phyloP scores from a whole-genome alignment of 2,888 invertebrate species.

The Nephrotoma guestfalica region DNA sequence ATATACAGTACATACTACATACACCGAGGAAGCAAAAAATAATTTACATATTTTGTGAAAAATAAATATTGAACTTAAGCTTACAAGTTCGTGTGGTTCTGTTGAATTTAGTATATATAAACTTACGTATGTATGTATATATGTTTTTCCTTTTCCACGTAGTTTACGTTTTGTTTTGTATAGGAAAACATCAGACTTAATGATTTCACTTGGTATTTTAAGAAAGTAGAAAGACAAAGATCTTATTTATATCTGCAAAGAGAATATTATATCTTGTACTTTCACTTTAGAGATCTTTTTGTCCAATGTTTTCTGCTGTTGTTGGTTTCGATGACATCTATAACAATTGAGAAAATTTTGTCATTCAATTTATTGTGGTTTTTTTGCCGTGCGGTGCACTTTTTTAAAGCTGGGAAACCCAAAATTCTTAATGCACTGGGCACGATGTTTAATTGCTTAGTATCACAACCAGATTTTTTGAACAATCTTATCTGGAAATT shows the following conservation, averaged over 20 bases:
- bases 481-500: too few relatives aligned
- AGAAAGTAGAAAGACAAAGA: not conserved
- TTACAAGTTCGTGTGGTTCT: not conserved
- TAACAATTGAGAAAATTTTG: not conserved
- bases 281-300: not conserved
- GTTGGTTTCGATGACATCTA: not conserved
- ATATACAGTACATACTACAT: not conserved
- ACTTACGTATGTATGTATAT: not conserved
- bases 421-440: too few relatives aligned
- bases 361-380: not conserved
- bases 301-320: not conserved
- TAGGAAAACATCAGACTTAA: not conserved
- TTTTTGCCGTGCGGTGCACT: too few relatives aligned
- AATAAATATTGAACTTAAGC: not conserved
- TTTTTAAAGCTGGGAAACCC: too few relatives aligned
- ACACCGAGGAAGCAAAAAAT: not conserved
- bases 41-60: not conserved
- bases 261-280: not conserved
- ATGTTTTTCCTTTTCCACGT: not conserved
- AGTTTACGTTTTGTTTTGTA: not conserved
- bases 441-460: too few relatives aligned
- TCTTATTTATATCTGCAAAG: not conserved
- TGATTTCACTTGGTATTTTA: not conserved
- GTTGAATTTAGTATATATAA: not conserved
- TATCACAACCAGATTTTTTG: too few relatives aligned